These are phyloP conservation scores for Drosophila truncata DNA, from an alignment of 1,140 invertebrate genomes.

Conservation along the genomic window DNA sequence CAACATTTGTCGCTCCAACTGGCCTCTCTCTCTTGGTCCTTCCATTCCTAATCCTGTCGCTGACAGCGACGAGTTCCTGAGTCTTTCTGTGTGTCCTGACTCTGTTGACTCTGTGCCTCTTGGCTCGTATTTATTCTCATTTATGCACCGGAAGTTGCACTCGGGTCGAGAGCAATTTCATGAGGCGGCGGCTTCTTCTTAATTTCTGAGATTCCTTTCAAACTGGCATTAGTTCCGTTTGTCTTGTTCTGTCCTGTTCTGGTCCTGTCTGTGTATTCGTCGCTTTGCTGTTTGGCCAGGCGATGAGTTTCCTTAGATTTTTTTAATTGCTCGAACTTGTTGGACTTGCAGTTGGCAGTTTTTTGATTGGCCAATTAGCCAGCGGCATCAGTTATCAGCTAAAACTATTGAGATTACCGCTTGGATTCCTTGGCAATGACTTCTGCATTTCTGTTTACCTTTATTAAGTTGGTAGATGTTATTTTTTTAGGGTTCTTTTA, in stretches of 20 bases:
- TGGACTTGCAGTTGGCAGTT: slow-evolving; percentile 68
- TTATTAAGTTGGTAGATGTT: not conserved
- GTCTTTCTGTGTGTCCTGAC: not conserved
- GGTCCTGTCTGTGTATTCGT: not conserved
- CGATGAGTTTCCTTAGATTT: slow-evolving; percentile 55
- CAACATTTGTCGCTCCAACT: slow-evolving; percentile 71
- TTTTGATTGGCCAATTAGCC: slow-evolving; percentile 78
- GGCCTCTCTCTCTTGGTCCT: slow-evolving; percentile 11
- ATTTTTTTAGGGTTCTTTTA: not conserved
- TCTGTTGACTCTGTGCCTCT: slow-evolving; percentile 34
- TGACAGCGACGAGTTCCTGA: slow-evolving; percentile 59
- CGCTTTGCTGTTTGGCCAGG: slow-evolving; percentile 26
- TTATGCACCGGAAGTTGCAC: slow-evolving; percentile 81
- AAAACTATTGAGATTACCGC: slow-evolving; percentile 22
- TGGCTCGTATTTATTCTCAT: slow-evolving; percentile 74
- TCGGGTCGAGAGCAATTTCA: slow-evolving; percentile 49
- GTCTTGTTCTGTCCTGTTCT: slow-evolving; percentile 40
- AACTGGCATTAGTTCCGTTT: slow-evolving; percentile 75
- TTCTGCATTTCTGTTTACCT: not conserved
- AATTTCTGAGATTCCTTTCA: slow-evolving; percentile 64
- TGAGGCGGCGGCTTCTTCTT: slow-evolving; percentile 65
- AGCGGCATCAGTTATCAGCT: slow-evolving; percentile 50
- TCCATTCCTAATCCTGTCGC: slow-evolving; percentile 33
- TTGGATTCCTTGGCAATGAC: not conserved
- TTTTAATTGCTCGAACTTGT: slow-evolving; percentile 72